phyloP scores from a whole-genome alignment of 2,888 invertebrate species.

The Heliconius charithonia region DNA sequence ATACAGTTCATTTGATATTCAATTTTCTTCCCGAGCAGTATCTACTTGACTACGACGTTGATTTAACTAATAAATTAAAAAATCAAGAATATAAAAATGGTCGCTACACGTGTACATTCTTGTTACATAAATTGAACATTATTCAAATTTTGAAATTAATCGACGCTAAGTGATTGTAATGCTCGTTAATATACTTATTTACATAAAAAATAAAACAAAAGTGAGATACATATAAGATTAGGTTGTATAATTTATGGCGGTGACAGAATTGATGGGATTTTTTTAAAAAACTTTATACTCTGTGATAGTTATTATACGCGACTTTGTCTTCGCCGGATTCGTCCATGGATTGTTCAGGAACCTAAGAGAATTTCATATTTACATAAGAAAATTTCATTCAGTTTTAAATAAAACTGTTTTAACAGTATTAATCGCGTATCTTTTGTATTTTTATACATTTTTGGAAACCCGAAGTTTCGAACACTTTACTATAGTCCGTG shows the following conservation, averaged over 20 bases:
- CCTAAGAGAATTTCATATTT: no score
- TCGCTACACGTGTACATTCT: constrained; percentile 12
- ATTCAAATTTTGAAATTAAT: constrained; percentile 14
- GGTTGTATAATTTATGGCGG: constrained; percentile 4
- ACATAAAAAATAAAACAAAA: constrained; percentile 17
- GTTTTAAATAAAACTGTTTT: no score
- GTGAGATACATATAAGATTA: constrained; percentile 1
- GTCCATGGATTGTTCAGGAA: no score
- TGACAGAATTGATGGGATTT: not conserved
- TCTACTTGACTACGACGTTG: not conserved
- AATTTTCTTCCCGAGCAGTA: not conserved
- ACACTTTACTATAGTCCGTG: no score
- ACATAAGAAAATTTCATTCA: no score
- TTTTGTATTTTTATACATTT: no score
- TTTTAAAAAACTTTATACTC: no score
- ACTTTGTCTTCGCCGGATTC: no score
- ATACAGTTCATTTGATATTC: not conserved
- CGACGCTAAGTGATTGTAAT: constrained; percentile 12
- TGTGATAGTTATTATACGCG: no score
- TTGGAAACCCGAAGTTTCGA: no score
- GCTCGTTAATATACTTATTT: constrained; percentile 13
- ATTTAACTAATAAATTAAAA: constrained; percentile 1
- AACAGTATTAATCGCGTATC: no score
- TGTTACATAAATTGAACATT: constrained; percentile 14
- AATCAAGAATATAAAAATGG: not conserved